Evolutionary conservation across 2,888 invertebrate species (phyloP).

Genomic region (Cephus spinipes): DNA sequence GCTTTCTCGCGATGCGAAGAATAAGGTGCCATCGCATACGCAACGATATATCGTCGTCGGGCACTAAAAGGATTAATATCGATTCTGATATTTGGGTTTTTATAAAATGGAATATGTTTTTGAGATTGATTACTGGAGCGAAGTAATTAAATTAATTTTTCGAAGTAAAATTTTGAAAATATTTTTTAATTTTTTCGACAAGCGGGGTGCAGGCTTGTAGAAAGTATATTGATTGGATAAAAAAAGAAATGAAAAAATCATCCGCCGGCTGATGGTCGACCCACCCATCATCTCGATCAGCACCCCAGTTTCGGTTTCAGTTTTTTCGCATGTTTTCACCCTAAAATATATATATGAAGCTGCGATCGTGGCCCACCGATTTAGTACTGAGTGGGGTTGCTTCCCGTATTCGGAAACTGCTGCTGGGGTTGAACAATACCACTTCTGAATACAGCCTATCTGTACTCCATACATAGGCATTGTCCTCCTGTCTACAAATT

Average conservation of each 20-base stretch:
- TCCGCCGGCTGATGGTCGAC: constrained; percentile 11
- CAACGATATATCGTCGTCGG: too few species aligned
- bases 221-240: constrained; percentile 5
- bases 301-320: constrained; percentile 29
- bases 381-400: constrained; percentile 21
- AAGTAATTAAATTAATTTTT: too few species aligned
- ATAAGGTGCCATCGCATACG: too few species aligned
- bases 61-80: too few species aligned
- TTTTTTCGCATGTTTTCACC: constrained; percentile 29
- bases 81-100: too few species aligned
- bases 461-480: constrained; percentile 36
- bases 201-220: constrained; percentile 13
- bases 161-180: too few species aligned
- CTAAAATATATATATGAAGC: constrained; percentile 24
- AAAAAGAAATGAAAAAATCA: not conserved
- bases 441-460: constrained; percentile 27
- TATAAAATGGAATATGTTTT: too few species aligned
- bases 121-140: too few species aligned
- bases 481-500: constrained; percentile 39
- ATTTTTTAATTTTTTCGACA: not conserved
- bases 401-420: not conserved
- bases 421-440: constrained; percentile 5
- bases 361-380: constrained; percentile 29
- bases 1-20: too few species aligned
- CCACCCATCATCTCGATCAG: constrained; percentile 29